A percentile compares a stretch with the other conserved stretches of the same genome.
Conservation (phyloP, 2,113 vertebrate species). For the Xiphorhynchus elegans region DNA sequence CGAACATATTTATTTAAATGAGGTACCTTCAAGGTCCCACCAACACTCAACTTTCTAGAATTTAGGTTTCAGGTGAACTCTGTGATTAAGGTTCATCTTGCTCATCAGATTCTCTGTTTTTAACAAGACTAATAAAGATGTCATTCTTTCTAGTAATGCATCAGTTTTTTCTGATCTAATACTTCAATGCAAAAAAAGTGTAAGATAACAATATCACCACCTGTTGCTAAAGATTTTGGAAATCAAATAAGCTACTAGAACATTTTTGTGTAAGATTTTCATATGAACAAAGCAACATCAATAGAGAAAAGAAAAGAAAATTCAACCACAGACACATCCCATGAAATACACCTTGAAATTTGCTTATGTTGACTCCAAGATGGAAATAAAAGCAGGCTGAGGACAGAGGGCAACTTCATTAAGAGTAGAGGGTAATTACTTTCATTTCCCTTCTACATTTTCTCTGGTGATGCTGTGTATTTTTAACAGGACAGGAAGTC, state of each 20-base stretch:
- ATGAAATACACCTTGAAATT: neutral
- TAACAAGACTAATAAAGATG: neutral
- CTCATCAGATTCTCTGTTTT: neutral
- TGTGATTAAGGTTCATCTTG: neutral
- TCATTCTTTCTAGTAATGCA: neutral
- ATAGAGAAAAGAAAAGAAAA: neutral
- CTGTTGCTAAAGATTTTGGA: neutral
- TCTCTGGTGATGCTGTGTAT: rapidly evolving
- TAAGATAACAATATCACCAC: neutral
- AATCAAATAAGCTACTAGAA: neutral
- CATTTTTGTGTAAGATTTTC: neutral
- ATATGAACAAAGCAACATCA: neutral
- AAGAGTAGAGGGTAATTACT: neutral
- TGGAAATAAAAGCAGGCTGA: neutral
- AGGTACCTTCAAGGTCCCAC: neutral
- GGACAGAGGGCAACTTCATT: neutral
- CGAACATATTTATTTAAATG: neutral
- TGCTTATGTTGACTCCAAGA: neutral
- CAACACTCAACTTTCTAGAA: neutral
- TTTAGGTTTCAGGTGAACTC: neutral
- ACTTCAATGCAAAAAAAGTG: neutral
- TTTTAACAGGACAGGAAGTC: neutral
- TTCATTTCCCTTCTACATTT: neutral
- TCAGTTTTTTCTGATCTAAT: neutral
- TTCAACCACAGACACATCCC: rapidly evolving